phyloP scores from a whole-genome alignment of 2,888 invertebrate species.

The Coremacera marginata region DNA sequence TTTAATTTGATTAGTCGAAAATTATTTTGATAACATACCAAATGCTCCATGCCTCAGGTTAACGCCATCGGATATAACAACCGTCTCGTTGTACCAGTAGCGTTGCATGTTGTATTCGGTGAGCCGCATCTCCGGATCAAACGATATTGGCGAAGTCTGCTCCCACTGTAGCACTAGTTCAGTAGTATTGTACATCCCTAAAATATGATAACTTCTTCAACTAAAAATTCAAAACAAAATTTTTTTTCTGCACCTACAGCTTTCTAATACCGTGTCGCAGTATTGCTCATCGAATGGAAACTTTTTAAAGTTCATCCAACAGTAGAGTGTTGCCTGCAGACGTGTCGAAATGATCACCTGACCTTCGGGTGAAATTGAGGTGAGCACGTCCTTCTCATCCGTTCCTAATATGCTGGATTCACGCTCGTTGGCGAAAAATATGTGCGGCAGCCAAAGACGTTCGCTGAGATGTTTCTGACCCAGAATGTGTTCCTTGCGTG shows the following conservation, averaged over 20 bases:
- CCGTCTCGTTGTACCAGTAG: slow-evolving; percentile 58
- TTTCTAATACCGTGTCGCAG: slow-evolving; percentile 60
- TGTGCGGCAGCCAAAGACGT: slow-evolving; percentile 63
- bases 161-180: slow-evolving; percentile 61
- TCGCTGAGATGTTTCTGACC: slow-evolving; percentile 64
- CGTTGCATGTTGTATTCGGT: slow-evolving; percentile 61
- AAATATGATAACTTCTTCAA: background rate
- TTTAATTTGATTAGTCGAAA: too few relatives aligned
- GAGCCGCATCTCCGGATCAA: slow-evolving; percentile 62
- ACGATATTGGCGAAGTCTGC: slow-evolving; percentile 57
- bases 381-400: slow-evolving; percentile 63
- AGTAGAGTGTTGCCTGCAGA: slow-evolving; percentile 61
- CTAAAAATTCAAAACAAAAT: background rate
- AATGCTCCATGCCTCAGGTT: slow-evolving; percentile 63
- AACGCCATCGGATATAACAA: slow-evolving; percentile 56
- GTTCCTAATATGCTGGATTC: slow-evolving; percentile 63
- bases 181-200: slow-evolving; percentile 65
- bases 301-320: slow-evolving; percentile 65
- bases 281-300: slow-evolving; percentile 64
- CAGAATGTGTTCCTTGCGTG: slow-evolving; percentile 57
- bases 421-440: slow-evolving; percentile 63
- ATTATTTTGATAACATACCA: slow-evolving; percentile 50
- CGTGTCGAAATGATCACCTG: slow-evolving; percentile 61
- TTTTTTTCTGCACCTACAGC: slow-evolving; percentile 54
- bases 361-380: slow-evolving; percentile 62